Base-by-base conservation (phyloP, 2,797 vertebrate genomes). In the Alectoris magna region DNA sequence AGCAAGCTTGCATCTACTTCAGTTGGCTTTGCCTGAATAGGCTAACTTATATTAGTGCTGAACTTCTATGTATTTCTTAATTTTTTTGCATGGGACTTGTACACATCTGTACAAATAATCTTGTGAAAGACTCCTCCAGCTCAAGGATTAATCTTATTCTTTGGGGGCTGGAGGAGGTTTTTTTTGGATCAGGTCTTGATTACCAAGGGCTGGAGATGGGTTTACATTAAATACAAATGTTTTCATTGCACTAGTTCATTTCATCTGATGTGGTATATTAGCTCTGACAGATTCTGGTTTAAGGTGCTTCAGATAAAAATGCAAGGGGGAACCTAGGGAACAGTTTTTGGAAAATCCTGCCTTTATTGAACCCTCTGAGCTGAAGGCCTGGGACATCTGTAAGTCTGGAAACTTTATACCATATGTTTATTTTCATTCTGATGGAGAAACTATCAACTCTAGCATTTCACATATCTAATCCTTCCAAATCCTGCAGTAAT, bases 391-490 rank as follows among this genome's bases (percentile, higher is more conserved):
- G 69, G 91, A 93, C 90, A 91, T 95, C 81, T 94, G 90, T 3
- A 11, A 82, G 80, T 49, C 90, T 93, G 83, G 76, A 94, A 95
- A 92, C 64, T 94, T 94, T 68, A 87, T 91, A 93, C 74, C 55
- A n/a, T 68, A 46, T 82, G 78, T 86, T 95, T 95, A 82, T 93
- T 94, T 92, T 96, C 60, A 68, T 93, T 88, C 48, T 82, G 81
- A 88, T 62, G 44, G 90, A 88, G 86, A 88, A 95, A 79, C 67
- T 93, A 79, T 90, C 1, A 77, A 88, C 84, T 95, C 77, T 94
- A 91, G 60, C 29, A 55, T 90, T 90, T 94, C 84, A 87, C 10
- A 4, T 91, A 49, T 38, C 31, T 91, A 91, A 81, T 88, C 56
- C 84, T 84, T 93, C 73, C 87, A 93, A 91, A 76, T 78, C 22